These are phyloP conservation scores for Atlantisia rogersi DNA, from an alignment of 2,113 vertebrate genomes.

Conservation along the genomic window DNA sequence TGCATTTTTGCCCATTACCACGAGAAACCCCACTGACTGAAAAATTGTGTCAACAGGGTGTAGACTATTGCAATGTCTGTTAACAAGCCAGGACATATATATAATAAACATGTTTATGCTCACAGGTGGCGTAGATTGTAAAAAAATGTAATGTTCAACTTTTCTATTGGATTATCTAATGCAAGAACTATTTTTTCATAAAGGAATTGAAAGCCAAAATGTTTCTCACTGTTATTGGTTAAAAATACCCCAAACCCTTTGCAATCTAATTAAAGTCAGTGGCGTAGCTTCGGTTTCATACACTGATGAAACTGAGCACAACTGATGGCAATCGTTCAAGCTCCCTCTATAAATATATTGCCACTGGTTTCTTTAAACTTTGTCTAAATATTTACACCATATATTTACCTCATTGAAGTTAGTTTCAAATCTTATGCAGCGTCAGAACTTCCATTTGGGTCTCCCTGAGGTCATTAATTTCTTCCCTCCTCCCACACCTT, in stretches of 20 bases:
- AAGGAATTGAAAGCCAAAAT: neutral
- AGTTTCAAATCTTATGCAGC: neutral
- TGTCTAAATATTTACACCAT: neutral
- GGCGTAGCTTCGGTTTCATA: neutral
- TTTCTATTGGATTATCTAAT: neutral
- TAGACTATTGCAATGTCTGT: neutral
- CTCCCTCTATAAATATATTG: neutral
- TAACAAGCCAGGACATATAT: constrained; percentile 13
- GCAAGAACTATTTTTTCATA: neutral
- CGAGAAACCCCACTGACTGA: constrained; percentile 46
- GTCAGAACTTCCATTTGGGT: neutral
- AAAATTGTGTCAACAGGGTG: constrained; percentile 38
- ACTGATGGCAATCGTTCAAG: neutral
- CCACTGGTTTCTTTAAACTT: neutral
- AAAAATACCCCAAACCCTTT: neutral
- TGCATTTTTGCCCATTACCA: constrained; percentile 33
- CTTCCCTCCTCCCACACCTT: neutral
- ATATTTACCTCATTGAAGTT: neutral
- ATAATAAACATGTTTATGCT: constrained; percentile 2
- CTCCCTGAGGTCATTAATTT: neutral
- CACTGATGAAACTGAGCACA: neutral
- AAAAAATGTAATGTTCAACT: neutral
- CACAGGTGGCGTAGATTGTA: neutral
- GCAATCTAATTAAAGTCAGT: neutral
- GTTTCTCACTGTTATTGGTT: neutral